Conservation (phyloP, 2,797 vertebrate genomes). For the Phalloptychus januarius region DNA sequence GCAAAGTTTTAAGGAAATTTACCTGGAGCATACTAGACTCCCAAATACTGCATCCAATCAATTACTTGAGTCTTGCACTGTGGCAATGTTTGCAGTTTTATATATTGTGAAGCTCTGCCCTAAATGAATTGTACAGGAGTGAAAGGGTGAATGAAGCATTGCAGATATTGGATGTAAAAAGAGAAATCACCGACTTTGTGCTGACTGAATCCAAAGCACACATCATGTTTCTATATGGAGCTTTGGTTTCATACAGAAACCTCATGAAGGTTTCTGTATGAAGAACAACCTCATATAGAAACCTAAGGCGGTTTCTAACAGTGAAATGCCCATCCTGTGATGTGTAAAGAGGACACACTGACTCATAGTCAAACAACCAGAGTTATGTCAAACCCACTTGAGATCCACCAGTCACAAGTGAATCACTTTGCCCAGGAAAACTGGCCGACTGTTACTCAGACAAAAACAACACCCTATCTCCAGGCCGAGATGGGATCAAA, state of each 20-base stretch:
- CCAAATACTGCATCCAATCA: background rate
- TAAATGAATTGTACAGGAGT: conserved; percentile 17
- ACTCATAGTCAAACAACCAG: conserved; percentile 60
- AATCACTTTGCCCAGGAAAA: conserved; percentile 63
- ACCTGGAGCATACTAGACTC: background rate
- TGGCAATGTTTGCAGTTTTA: background rate
- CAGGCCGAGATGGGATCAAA: conserved; percentile 9
- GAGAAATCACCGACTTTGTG: background rate
- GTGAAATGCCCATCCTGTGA: conserved; percentile 32
- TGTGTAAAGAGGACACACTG: conserved; percentile 46
- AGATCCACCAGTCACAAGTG: conserved; percentile 56
- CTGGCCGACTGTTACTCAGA: conserved; percentile 36
- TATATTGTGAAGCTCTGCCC: background rate
- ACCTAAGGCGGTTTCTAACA: conserved; percentile 23
- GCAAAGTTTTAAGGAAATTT: background rate
- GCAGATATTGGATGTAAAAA: background rate
- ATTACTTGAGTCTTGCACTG: too few species aligned
- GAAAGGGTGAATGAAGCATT: background rate
- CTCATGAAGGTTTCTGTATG: too few species aligned
- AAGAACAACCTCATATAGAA: conserved; percentile 24
- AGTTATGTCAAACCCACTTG: conserved; percentile 46
- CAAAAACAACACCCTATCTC: conserved; percentile 36
- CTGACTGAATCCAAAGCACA: background rate
- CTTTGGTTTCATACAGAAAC: too few species aligned
- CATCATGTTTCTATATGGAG: background rate